These are phyloP conservation scores for Nudaria mundana DNA, from an alignment of 2,888 invertebrate genomes.

Conservation along the genomic window DNA sequence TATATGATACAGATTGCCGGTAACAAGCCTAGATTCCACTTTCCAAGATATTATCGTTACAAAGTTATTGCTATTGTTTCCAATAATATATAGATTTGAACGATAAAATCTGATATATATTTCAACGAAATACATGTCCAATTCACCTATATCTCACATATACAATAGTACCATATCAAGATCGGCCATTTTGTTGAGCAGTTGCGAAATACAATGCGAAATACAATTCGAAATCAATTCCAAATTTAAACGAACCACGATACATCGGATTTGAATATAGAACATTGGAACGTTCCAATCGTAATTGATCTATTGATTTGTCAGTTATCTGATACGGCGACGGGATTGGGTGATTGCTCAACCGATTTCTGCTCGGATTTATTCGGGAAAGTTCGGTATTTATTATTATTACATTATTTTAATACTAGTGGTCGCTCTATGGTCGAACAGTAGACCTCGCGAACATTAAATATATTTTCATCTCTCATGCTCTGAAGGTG, in stretches of 20 bases:
- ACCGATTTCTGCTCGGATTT: slow-evolving; percentile 25
- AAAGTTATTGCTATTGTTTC: slow-evolving; percentile 3
- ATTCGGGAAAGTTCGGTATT: slow-evolving; percentile 27
- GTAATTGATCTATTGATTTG: slow-evolving; percentile 67
- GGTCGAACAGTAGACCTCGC: too few species aligned
- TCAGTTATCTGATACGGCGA: slow-evolving; percentile 46
- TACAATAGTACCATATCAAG: slow-evolving; percentile 14
- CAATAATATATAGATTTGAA: neutral
- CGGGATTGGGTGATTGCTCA: slow-evolving; percentile 33
- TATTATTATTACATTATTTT: slow-evolving; percentile 7
- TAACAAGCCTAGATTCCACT: too few species aligned
- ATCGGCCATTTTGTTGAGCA: slow-evolving; percentile 23
- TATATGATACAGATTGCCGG: too few species aligned
- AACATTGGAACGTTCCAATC: slow-evolving; percentile 33
- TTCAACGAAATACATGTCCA: neutral
- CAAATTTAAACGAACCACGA: slow-evolving; percentile 41
- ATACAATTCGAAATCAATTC: slow-evolving; percentile 37
- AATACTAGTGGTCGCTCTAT: too few species aligned
- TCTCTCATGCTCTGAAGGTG: too few species aligned
- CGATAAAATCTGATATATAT: neutral
- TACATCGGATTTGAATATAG: slow-evolving; percentile 23
- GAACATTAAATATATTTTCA: too few species aligned
- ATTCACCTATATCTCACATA: neutral
- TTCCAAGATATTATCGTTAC: slow-evolving; percentile 13
- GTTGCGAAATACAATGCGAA: slow-evolving; percentile 37